Base-by-base conservation (phyloP, 2,113 vertebrate species). In the Aramus guarauna region DNA sequence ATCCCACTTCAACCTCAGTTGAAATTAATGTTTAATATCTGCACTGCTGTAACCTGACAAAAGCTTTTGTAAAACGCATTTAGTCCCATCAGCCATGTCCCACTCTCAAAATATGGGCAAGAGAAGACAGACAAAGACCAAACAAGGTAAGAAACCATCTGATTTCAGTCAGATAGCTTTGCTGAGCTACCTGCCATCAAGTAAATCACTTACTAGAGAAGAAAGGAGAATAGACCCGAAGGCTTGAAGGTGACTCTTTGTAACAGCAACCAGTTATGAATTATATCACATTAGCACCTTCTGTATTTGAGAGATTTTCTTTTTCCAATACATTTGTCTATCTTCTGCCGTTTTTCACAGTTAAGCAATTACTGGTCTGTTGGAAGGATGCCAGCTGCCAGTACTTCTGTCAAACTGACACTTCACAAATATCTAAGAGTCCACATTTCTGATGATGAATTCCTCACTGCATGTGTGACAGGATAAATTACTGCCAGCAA, bases 21-120 rank as follows among this genome's bases (percentile, higher is more conserved):
- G 78, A 96, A 96, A 96, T 96, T 36, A 94, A 96, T 91, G 53
- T 95, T 97, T 96, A 92, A 97, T 96, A 94, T 62, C 84, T 95
- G 88, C 76, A 90, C 81, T 95, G 79, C 88, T 63, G 32, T 73
- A 95, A 93, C 53, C 62, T 43, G 45, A 83, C 83, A 91, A 60
- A 94, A 95, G 75, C 52, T 84, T 71, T 76, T 84, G n/a, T 79
- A 93, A 95, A 96, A 92, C 10, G 18, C 36, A 32, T 67, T 91
- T 82, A 76, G 39, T 45, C 37, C 30, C 36, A 58, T 77, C 77
- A 91, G 60, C 24, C 84, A 34, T n/a, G 80, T 43, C 37, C 22
- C 81, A 58, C 45, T 94, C 64, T 79, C 63, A 58, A 83, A 94
- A 75, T 20, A 37, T 3, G 15, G 63, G 30, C 39, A 82, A 81